A percentile compares a stretch with the other conserved stretches of the same genome.
phyloP scores from a whole-genome alignment of 2,113 vertebrate genomes.

The Galeopterus variegatus region DNA sequence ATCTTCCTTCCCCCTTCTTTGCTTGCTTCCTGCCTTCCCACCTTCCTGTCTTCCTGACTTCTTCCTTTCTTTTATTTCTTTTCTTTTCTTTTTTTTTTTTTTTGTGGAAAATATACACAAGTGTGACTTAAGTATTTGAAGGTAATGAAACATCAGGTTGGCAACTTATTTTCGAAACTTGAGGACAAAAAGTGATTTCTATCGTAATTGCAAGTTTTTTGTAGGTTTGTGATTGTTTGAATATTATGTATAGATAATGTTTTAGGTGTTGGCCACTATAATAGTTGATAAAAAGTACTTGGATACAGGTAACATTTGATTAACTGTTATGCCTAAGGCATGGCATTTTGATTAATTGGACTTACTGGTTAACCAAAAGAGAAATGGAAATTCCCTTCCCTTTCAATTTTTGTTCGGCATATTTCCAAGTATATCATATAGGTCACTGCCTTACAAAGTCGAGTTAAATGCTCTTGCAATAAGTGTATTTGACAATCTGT shows the following conservation, averaged over 20 bases:
- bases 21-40: not conserved
- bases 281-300: not conserved
- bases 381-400: constrained; percentile 35
- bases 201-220: not conserved
- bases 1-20: too few relatives aligned
- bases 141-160: not conserved
- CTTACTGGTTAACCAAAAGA: not conserved
- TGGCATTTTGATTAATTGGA: constrained; percentile 15
- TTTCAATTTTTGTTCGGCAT: not conserved
- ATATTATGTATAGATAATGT: not conserved
- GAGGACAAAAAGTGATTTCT: not conserved
- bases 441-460: not conserved
- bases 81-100: not conserved
- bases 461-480: not conserved
- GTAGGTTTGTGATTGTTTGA: not conserved
- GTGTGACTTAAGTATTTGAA: not conserved
- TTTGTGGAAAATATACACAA: not conserved
- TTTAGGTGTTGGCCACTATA: not conserved
- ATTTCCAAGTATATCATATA: constrained; percentile 30
- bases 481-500: not conserved
- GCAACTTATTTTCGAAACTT: not conserved
- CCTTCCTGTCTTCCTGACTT: rapidly evolving
- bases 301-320: not conserved
- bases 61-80: too few relatives aligned
- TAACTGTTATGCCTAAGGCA: not conserved